Percentiles rank a stretch among this genome's conserved stretches.
Evolutionary conservation across 2,888 invertebrate species (phyloP).

Genomic region (Acleris sparsana): DNA sequence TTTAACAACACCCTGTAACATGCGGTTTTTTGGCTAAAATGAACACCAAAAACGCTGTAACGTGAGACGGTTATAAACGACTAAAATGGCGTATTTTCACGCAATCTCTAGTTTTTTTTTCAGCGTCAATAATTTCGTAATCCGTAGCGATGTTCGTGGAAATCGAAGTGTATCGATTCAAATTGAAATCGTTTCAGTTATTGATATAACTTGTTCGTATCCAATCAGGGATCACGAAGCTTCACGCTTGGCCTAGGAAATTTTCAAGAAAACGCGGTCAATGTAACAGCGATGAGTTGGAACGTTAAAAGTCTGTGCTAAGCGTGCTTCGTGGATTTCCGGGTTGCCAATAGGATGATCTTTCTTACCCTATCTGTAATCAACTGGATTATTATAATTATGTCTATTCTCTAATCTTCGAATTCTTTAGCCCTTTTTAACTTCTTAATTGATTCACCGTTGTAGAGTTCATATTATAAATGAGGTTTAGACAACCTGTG

Average conservation of each 20-base stretch:
- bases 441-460: no score
- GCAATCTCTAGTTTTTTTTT: conserved; percentile 17
- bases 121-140: conserved; percentile 16
- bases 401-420: no score
- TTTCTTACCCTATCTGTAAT: no score
- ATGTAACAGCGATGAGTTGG: conserved; percentile 15
- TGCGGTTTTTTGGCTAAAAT: no score
- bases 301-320: not conserved
- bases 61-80: not conserved
- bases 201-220: conserved; percentile 35
- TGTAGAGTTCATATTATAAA: no score
- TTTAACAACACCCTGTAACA: no score
- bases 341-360: no score
- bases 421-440: no score
- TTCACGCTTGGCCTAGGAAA: conserved; percentile 31
- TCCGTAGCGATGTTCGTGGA: conserved; percentile 29
- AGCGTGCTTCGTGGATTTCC: no score
- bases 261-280: conserved; percentile 25
- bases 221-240: conserved; percentile 41
- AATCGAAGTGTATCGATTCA: conserved; percentile 36
- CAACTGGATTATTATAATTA: no score
- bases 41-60: no score
- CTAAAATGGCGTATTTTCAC: not conserved
- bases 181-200: conserved; percentile 41
- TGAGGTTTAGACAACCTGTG: no score